These are phyloP conservation scores for Microtus richardsoni DNA, from an alignment of 2,113 vertebrate species.

Conservation along the genomic window DNA sequence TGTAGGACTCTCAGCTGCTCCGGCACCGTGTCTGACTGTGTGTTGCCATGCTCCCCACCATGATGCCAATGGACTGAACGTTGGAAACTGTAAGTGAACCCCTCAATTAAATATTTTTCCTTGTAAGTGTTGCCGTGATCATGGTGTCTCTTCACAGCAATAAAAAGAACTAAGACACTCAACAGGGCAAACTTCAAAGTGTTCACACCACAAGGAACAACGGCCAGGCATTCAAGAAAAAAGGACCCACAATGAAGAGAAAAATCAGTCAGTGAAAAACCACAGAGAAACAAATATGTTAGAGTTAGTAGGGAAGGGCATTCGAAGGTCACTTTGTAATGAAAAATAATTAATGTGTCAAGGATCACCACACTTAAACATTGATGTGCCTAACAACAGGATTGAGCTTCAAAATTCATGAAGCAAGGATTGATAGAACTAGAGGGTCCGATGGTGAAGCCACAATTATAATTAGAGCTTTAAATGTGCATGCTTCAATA, in stretches of 20 bases:
- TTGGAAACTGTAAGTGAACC: not conserved
- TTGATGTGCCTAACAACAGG: not conserved
- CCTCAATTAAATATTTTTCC: not conserved
- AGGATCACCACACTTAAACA: not conserved
- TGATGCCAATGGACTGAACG: not conserved
- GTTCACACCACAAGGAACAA: not conserved
- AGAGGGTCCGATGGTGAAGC: rapidly evolving
- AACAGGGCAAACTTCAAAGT: not conserved
- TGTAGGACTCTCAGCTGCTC: not conserved
- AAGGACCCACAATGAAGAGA: not conserved
- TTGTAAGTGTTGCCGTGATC: not conserved
- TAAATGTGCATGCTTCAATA: too few relatives aligned
- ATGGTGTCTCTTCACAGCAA: not conserved
- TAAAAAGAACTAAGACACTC: not conserved
- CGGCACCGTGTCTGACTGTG: not conserved
- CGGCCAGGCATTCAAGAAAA: not conserved
- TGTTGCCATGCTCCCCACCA: not conserved
- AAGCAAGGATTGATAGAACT: not conserved
- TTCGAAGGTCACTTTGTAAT: not conserved
- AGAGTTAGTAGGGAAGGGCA: not conserved
- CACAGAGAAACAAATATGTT: not conserved
- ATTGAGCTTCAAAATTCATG: not conserved
- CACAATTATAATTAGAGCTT: not conserved
- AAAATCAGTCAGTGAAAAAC: not conserved
- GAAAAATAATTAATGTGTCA: not conserved